phyloP scores from a whole-genome alignment of 1,140 invertebrate genomes.

The Drosophila suzukii region DNA sequence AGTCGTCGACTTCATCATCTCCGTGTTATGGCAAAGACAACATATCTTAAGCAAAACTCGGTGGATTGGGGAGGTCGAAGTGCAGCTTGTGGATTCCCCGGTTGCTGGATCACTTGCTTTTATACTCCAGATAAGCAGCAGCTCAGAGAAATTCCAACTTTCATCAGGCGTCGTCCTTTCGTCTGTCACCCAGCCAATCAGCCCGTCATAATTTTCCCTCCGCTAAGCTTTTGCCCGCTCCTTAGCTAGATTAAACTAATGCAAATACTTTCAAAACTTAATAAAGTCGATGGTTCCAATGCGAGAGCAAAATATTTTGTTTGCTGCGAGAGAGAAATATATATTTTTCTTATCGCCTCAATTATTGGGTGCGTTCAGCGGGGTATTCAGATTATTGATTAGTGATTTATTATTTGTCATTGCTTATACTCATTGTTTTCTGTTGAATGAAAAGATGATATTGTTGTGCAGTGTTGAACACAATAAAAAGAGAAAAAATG shows the following conservation, averaged over 20 bases:
- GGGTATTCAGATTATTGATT: not conserved
- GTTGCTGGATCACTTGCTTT: slow-evolving; percentile 66
- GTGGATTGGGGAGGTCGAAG: not conserved
- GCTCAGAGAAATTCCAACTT: slow-evolving; percentile 34
- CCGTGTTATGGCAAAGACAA: slow-evolving; percentile 12
- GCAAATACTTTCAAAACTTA: slow-evolving; percentile 40
- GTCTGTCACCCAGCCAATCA: slow-evolving; percentile 19
- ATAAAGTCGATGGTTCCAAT: slow-evolving; percentile 18
- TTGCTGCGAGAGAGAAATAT: not conserved
- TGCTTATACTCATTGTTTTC: not conserved
- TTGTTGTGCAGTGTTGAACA: not conserved
- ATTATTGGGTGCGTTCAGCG: slow-evolving; percentile 8
- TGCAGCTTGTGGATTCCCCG: slow-evolving; percentile 21
- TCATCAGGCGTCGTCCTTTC: slow-evolving; percentile 2
- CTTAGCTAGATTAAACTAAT: slow-evolving; percentile 22
- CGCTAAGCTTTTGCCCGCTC: slow-evolving; percentile 40
- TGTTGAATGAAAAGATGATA: not conserved
- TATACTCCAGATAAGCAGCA: slow-evolving; percentile 53
- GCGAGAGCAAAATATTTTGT: slow-evolving; percentile 10
- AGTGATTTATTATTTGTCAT: not conserved
- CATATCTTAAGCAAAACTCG: not conserved
- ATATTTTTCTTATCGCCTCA: slow-evolving; percentile 29
- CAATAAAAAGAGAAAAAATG: not conserved
- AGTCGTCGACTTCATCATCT: slow-evolving; percentile 4
- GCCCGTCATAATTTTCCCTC: slow-evolving; percentile 59